phyloP scores from a whole-genome alignment of 2,888 invertebrate genomes.

The Orthonevra nobilis region DNA sequence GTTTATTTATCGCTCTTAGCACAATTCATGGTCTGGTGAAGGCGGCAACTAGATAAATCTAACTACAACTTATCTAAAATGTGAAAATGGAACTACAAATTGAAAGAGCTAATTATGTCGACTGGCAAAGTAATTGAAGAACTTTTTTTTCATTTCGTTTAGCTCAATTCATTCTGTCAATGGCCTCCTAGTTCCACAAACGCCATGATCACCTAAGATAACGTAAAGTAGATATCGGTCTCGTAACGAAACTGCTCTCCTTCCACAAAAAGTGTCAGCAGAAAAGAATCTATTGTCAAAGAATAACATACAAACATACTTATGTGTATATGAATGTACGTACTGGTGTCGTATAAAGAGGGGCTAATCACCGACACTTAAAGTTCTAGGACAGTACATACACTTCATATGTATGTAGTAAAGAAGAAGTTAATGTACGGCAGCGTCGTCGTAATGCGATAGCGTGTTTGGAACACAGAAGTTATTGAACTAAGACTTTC shows the following conservation, averaged over 20 bases:
- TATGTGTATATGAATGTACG: too few species aligned
- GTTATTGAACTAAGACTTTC: constrained; percentile 8
- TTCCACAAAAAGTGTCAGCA: constrained; percentile 32
- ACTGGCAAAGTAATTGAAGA: constrained; percentile 60
- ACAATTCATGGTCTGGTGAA: too few species aligned
- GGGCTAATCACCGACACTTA: constrained; percentile 31
- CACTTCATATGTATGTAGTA: too few species aligned
- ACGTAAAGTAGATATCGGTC: constrained; percentile 29
- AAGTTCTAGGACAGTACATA: constrained; percentile 53
- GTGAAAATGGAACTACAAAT: too few species aligned
- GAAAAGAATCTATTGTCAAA: constrained; percentile 50
- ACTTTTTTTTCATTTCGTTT: constrained; percentile 23
- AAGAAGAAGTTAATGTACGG: too few species aligned
- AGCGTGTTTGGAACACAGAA: too few species aligned
- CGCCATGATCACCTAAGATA: constrained; percentile 18
- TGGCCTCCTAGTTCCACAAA: constrained; percentile 51
- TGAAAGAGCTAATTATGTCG: constrained; percentile 64
- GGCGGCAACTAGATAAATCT: too few species aligned
- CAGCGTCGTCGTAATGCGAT: too few species aligned
- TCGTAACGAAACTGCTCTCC: constrained; percentile 1
- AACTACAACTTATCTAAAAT: too few species aligned
- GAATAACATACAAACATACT: too few species aligned
- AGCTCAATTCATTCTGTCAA: constrained; percentile 51
- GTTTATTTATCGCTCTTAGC: too few species aligned
- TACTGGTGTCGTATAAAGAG: constrained; percentile 13